Conservation (phyloP, 2,797 vertebrate species). For the Bradypus variegatus region DNA sequence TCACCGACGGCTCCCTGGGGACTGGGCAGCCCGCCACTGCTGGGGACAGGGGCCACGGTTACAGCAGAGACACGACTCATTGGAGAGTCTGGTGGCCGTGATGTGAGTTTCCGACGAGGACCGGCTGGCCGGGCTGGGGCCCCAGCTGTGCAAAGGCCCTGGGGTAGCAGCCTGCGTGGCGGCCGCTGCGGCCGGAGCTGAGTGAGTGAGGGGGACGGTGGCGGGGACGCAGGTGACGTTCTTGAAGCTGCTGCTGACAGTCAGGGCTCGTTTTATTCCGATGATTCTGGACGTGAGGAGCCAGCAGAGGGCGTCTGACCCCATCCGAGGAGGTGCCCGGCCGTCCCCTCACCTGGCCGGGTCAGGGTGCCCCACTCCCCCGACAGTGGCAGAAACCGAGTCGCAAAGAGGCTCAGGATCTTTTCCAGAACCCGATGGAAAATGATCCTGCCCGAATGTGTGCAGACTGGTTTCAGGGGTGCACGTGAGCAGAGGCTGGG, state of each 20-base stretch:
- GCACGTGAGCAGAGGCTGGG: neutral
- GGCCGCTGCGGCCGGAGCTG: no score
- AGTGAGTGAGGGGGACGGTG: no score
- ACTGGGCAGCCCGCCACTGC: neutral
- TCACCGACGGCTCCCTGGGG: neutral
- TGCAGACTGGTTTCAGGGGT: neutral
- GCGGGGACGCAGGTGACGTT: no score
- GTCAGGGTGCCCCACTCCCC: neutral
- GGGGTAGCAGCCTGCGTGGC: neutral
- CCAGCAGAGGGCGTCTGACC: slow-evolving; percentile 30
- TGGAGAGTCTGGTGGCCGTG: neutral
- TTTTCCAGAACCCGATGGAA: neutral
- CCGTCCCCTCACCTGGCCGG: accelerated
- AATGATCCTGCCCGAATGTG: neutral
- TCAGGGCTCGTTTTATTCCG: neutral
- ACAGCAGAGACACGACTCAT: neutral
- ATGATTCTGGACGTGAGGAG: neutral
- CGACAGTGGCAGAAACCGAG: neutral
- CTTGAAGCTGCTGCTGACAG: no score
- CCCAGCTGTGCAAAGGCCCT: neutral
- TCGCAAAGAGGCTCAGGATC: neutral
- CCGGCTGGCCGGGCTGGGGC: no score
- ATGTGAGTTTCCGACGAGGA: neutral
- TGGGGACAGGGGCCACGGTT: neutral
- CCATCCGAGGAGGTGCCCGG: neutral